Evolutionary conservation across 2,888 invertebrate genomes (phyloP), one percentile per base, ranked within the genome.

Genomic region (Acleris cristana): DNA sequence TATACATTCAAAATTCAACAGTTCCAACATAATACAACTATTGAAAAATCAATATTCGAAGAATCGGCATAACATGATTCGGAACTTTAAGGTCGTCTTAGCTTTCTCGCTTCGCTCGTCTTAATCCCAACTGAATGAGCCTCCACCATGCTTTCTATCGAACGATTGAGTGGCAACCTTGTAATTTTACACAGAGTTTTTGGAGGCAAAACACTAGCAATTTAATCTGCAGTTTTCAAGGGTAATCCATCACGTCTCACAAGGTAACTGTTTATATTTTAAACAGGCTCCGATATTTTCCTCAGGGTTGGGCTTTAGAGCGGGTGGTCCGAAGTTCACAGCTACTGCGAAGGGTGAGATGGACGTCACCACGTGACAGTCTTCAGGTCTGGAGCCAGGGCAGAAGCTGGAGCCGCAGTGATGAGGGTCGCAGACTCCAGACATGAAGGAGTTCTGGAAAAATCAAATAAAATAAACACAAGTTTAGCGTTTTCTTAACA

Each of bases 251-350:
- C 53, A 85, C 48, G 76, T 73, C 23, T 89, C 84, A 82, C 97
- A 97, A 55, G 95, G 94, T 73, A 95, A 84, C 86, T 97, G 97
- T 65, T 94, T 94, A 78, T 96, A 97, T 69, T 91, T 94, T 57
- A 97, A 83, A 77, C 97, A 97, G 90, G 96, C 96, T 26, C 97
- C 97, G 48, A 96, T 94, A 79, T 97, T 97, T 71, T 97, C 96
- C 73, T 97, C 97, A 0, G 96, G 95, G 48, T 94, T 95, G 23
- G 94, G 94, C 74, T 95, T 95, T n/a, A 90, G 81, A 0, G 87
- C 82, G 0, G 95, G 95, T 2, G 95, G 94, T 0, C 97, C 97
- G 81, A 97, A 97, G 78, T 96, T 95, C 0, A 97, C 94, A 7
- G 96, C 95, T 49, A 97, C 94, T 18, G 95, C 95, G 84, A 97